Base-by-base conservation (phyloP, 2,113 vertebrate species). In the Pelobates fuscus region DNA sequence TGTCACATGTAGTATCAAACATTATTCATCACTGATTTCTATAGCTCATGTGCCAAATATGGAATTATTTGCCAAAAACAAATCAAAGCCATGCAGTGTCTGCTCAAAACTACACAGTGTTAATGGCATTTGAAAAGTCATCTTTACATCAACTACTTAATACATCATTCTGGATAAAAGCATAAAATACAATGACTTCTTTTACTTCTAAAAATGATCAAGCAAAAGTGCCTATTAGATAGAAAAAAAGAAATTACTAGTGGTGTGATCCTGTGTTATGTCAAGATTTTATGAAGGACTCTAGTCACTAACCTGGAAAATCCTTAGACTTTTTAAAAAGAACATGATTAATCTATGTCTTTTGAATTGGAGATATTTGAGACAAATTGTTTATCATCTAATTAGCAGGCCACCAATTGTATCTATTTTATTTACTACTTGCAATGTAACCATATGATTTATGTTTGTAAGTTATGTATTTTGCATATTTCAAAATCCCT, bases 121-220 rank as follows among this genome's bases (percentile, higher is more conserved):
- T 60, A 60, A 60, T 27, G 58, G 58, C 58, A 60, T 27, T 18
- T n/a, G 24, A 29, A 27, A 27, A 60, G 58, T 60, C 58, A 26
- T 60, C 58, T 60, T 26, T 10, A 14, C 14, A 27, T 29, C 58
- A 29, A 12, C 58, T 60, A 29, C 58, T n/a, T 60, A 18, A 60
- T 60, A 29, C 58, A 60, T 60, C 58, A 60, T 17, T 24, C 14
- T 60, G 58, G 23, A 60, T 60, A 60, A 60, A 60, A 60, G 58
- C 25, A 60, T 3, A 37, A 37, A 37, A 5, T 37, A 37, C 32
- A 37, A 37, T 29, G 2, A 60, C 27, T 60, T 29, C 25, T 60
- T 29, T 60, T 14, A 60, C 55, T 60, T 60, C 14, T 60, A 24
- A 14, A 60, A n/a, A n/a, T n/a, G n/a, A n/a, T 26, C 27, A 18